Evolutionary conservation across 37 sponge, comb jelly and placozoan species (phyloP).

Genomic region (Bolinopsis microptera): DNA sequence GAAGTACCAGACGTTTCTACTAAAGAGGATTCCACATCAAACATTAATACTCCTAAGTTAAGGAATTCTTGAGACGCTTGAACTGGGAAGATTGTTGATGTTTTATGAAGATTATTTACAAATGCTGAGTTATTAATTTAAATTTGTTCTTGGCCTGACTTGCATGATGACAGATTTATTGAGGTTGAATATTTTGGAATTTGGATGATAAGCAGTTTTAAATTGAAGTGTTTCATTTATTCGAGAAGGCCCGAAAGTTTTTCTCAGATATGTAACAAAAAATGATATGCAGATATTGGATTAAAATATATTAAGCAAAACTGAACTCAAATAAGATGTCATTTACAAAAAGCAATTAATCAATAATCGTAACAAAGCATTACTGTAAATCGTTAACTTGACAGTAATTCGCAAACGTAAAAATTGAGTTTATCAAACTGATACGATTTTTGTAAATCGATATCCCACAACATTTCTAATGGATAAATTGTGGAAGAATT

Average conservation of each 20-base stretch:
- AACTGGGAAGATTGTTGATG: background rate
- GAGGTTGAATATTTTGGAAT: background rate
- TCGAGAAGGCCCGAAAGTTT: too few species aligned
- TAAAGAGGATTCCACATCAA: background rate
- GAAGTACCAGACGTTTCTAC: background rate
- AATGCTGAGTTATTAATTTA: background rate
- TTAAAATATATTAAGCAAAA: background rate
- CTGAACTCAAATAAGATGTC: background rate
- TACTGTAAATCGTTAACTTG: background rate
- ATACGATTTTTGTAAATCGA: background rate
- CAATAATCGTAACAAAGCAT: background rate
- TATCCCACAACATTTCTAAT: too few species aligned
- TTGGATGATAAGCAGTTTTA: too few species aligned
- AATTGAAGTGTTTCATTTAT: too few species aligned
- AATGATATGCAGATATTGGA: background rate
- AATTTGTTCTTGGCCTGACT: too few species aligned
- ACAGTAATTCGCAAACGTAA: background rate
- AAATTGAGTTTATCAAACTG: background rate
- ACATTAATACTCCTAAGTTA: background rate
- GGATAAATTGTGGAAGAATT: too few species aligned
- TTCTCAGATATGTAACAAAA: background rate
- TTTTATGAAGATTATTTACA: background rate
- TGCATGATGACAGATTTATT: too few species aligned
- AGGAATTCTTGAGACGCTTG: background rate
- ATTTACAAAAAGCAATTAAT: background rate